Base-by-base conservation (phyloP, 2,113 vertebrate species). In the Embiotoca jacksoni region DNA sequence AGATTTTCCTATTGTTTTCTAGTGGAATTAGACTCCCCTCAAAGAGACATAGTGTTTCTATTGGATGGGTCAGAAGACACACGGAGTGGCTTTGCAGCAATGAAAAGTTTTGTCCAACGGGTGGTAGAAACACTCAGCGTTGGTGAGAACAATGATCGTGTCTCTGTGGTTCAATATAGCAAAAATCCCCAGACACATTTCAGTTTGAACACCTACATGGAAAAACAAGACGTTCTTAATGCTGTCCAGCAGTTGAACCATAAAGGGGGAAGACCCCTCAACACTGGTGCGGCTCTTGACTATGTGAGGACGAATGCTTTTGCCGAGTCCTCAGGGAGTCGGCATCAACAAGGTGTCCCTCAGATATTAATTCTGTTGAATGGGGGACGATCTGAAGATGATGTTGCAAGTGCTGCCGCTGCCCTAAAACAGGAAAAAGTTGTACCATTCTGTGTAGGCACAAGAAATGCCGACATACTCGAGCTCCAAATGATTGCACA, bases 71-170 rank as follows among this genome's bases (percentile, higher is more conserved):
- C 94, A 72, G 93, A 94, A 83, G 83, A 90, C 13, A 93, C 93
- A 61, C 64, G 36, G 0, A 93, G 91, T 0, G 93, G 86, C n/a
- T 90, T 97, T 0, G 94, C 94, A 68, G 93, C 95, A 46, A 96
- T 99, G 67, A 94, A 96, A 52, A 90, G 92, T 68, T 97, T 99
- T 84, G 87, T 97, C 80, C 75, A 92, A 82, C 85, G 50, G 84
- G 75, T 94, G 66, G 87, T 94, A 47, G 91, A 94, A 59, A 79
- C 88, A 63, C 84, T 95, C 32, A 86, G 5, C 86, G 47, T 95
- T 73, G 90, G 84, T 68, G 84, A 88, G 57, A 92, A 85, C 73
- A 87, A 79, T 73, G 92, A 94, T 57, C 92, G 75, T 23, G 81
- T 95, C 73, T 92, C 93, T 92, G 88, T 95, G 71, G 87, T 94